Evolutionary conservation across 2,888 invertebrate species (phyloP).

Genomic region (Aphodius granarius): DNA sequence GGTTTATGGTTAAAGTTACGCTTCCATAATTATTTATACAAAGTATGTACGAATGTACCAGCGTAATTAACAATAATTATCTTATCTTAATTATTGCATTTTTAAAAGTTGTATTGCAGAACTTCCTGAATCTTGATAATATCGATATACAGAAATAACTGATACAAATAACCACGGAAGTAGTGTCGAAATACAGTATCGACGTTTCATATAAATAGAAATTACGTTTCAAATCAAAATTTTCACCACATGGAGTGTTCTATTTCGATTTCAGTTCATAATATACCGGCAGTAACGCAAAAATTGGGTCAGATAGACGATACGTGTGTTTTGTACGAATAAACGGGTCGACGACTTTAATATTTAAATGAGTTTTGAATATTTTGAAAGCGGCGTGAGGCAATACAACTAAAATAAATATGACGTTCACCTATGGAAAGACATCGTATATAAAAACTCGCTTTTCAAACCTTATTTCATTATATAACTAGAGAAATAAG

Average conservation of each 20-base stretch:
- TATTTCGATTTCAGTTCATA: neutral
- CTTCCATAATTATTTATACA: no score
- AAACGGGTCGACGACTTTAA: neutral
- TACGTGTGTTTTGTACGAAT: neutral
- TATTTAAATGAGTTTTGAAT: neutral
- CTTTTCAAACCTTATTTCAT: neutral
- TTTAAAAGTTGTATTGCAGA: no score
- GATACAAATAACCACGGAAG: neutral
- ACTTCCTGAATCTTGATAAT: no score
- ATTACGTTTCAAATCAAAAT: neutral
- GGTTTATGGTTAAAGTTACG: neutral
- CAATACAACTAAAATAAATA: constrained; percentile 27
- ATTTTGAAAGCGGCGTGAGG: constrained; percentile 16
- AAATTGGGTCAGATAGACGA: neutral
- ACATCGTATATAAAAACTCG: neutral
- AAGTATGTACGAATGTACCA: neutral
- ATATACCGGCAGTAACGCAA: neutral
- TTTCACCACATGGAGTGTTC: neutral
- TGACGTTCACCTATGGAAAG: constrained; percentile 9
- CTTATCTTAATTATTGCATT: no score
- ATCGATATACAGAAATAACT: neutral
- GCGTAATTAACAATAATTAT: no score
- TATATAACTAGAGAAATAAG: neutral
- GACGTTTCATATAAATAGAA: neutral
- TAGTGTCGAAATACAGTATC: neutral